Conservation (phyloP, 2,888 invertebrate genomes). For the Phrixothrix hirtus region DNA sequence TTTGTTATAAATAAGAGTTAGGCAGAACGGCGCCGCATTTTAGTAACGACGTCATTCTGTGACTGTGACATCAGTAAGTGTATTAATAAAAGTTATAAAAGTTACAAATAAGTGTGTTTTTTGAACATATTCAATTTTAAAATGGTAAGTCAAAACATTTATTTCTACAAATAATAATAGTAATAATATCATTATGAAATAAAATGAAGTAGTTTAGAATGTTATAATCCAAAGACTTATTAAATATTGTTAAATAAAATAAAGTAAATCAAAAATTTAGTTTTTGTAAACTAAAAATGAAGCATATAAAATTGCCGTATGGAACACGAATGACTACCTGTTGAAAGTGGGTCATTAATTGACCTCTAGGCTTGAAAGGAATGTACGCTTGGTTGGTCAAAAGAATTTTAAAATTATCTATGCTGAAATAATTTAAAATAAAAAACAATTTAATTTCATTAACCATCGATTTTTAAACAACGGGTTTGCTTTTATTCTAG, state of each 20-base stretch:
- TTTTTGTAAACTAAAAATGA: too few species aligned
- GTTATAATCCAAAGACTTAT: too few species aligned
- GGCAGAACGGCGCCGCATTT: slow-evolving; percentile 48
- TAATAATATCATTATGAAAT: too few species aligned
- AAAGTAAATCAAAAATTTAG: too few species aligned
- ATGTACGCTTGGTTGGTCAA: slow-evolving; percentile 7
- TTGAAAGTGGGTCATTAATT: slow-evolving; percentile 37
- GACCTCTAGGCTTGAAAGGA: slow-evolving; percentile 12
- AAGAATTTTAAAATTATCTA: neutral
- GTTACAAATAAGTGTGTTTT: slow-evolving; percentile 1
- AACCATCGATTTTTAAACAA: neutral
- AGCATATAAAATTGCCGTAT: slow-evolving; percentile 2
- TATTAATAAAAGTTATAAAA: too few species aligned
- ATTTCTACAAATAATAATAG: too few species aligned
- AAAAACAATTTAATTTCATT: neutral
- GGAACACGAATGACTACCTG: slow-evolving; percentile 30
- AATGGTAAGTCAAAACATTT: slow-evolving; percentile 26
- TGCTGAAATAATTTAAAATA: too few species aligned
- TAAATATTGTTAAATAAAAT: too few species aligned
- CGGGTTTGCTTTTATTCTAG: slow-evolving; percentile 45
- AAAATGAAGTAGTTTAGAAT: too few species aligned
- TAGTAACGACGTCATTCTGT: slow-evolving; percentile 25
- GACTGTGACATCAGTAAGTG: slow-evolving; percentile 15
- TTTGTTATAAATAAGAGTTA: slow-evolving; percentile 52
- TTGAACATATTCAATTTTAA: neutral